A percentile compares a stretch with the other conserved stretches of the same genome.
Evolutionary conservation across 2,113 vertebrate species (phyloP).

Genomic region (Craseonycteris thonglongyai): DNA sequence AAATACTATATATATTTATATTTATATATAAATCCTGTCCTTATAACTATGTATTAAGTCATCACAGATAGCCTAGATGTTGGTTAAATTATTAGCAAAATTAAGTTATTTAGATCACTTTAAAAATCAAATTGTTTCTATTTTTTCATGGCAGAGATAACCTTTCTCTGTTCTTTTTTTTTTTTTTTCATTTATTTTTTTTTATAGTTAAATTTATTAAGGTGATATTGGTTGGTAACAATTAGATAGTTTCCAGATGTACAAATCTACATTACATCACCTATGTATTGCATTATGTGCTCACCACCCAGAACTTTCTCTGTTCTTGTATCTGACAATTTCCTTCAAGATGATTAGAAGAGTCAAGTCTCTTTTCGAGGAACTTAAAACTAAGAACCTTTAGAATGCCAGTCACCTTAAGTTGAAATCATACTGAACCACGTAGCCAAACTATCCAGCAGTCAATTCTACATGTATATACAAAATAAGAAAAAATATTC

Average conservation of each 20-base stretch:
- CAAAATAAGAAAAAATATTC: neutral
- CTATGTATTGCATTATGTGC: no score
- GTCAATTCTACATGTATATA: neutral
- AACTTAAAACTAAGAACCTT: neutral
- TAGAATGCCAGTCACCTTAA: neutral
- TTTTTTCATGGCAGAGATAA: neutral
- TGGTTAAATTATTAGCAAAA: neutral
- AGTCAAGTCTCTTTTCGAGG: neutral
- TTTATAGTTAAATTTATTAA: no score
- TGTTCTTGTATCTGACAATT: neutral
- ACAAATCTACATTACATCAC: no score
- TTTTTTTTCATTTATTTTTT: no score
- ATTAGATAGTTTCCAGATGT: no score
- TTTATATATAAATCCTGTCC: neutral
- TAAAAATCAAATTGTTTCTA: neutral
- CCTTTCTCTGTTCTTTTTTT: neutral
- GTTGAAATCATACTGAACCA: neutral
- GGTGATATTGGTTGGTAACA: no score
- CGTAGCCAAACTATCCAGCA: neutral
- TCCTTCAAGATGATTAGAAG: neutral
- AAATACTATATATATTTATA: neutral
- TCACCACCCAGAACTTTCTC: no score
- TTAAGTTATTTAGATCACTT: neutral
- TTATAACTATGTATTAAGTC: neutral
- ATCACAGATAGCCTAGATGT: neutral